Evolutionary conservation across 2,888 invertebrate species (phyloP).

Genomic region (Drosophila meridionalis): DNA sequence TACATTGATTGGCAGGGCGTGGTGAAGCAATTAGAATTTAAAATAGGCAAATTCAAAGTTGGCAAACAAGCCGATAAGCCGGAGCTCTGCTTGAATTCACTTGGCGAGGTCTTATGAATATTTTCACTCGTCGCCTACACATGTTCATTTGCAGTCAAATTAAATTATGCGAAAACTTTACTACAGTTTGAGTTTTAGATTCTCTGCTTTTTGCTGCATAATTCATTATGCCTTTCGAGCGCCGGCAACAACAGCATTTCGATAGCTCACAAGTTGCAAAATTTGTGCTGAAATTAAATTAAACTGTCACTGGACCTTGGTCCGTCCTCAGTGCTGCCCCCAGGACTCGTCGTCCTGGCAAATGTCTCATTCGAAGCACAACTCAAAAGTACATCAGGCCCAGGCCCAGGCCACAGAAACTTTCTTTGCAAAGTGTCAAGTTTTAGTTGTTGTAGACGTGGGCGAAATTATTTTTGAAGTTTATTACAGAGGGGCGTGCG

Average conservation of each 20-base stretch:
- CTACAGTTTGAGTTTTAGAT: conserved; percentile 41
- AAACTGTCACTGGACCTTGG: conserved; percentile 63
- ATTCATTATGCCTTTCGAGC: conserved; percentile 65
- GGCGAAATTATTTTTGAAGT: conserved; percentile 76
- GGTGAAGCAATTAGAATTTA: conserved; percentile 50
- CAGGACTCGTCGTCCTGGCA: background rate
- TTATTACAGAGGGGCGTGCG: conserved; percentile 63
- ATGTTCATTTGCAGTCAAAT: conserved; percentile 40
- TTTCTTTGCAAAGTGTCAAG: conserved; percentile 79
- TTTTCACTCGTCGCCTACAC: conserved; percentile 30
- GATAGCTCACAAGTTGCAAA: conserved; percentile 68
- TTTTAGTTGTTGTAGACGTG: conserved; percentile 77
- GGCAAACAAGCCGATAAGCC: conserved; percentile 34
- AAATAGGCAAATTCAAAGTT: conserved; percentile 23
- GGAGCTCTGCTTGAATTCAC: conserved; percentile 19
- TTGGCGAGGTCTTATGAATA: conserved; percentile 29
- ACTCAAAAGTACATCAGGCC: conserved; percentile 58
- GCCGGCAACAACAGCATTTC: conserved; percentile 47
- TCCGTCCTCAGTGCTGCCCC: background rate
- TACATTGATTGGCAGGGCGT: conserved; percentile 59
- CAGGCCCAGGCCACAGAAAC: conserved; percentile 71
- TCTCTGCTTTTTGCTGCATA: conserved; percentile 65
- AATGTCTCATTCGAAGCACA: conserved; percentile 26
- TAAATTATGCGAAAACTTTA: conserved; percentile 66
- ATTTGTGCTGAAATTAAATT: conserved; percentile 78